phyloP scores from a whole-genome alignment of 1,140 invertebrate genomes.

The Tetragnatha versicolor region DNA sequence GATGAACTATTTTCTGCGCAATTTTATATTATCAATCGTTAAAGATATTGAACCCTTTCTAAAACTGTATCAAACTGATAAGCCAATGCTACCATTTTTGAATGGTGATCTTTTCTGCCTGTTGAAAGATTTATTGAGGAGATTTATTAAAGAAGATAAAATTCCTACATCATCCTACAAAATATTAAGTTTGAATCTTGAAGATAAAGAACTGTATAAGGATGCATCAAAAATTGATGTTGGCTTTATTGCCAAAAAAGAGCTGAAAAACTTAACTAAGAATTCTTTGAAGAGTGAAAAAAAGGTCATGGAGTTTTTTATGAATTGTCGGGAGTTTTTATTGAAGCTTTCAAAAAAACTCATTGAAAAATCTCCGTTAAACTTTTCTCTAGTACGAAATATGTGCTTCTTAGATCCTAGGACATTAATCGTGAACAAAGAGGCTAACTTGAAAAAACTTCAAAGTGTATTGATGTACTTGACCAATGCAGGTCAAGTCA shows the following conservation, averaged over 20 bases:
- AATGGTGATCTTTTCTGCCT: neutral
- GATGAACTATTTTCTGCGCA: conserved; percentile 1
- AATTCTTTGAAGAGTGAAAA: conserved; percentile 2
- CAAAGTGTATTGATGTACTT: conserved; percentile 1
- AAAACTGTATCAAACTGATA: conserved; percentile 10
- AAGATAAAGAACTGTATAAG: neutral
- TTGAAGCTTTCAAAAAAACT: conserved; percentile 7
- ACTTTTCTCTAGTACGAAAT: conserved; percentile 5
- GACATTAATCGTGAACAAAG: neutral
- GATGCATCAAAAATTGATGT: conserved; percentile 1
- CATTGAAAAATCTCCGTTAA: neutral
- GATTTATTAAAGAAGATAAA: conserved; percentile 13
- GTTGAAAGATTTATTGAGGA: neutral
- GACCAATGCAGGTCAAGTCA: neutral
- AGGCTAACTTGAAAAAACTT: neutral
- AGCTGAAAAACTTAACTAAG: neutral
- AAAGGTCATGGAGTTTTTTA: conserved; percentile 8
- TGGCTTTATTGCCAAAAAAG: neutral
- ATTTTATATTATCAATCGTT: conserved; percentile 1
- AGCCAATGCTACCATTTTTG: conserved; percentile 16
- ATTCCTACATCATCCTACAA: conserved; percentile 1
- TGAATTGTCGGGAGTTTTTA: conserved; percentile 1
- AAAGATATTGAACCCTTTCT: conserved; percentile 15
- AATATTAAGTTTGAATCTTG: neutral
- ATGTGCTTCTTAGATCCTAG: neutral